A percentile compares a stretch with the other conserved stretches of the same genome.
phyloP scores from a whole-genome alignment of 2,888 invertebrate genomes.

The Agrochola macilenta region DNA sequence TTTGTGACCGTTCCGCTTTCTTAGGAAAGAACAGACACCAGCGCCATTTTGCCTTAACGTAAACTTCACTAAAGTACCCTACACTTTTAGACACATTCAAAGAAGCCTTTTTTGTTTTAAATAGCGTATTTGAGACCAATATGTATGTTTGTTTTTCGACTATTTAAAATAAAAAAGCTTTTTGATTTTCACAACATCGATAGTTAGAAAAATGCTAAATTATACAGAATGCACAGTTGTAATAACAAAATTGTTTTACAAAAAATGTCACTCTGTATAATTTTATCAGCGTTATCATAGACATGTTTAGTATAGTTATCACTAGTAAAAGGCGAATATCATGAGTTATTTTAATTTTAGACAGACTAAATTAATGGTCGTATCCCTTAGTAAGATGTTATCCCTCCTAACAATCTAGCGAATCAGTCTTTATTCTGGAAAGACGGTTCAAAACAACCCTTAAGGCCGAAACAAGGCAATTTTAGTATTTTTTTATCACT shows the following conservation, averaged over 20 bases:
- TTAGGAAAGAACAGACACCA: background rate
- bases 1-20: no score
- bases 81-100: constrained; percentile 12
- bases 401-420: constrained; percentile 61
- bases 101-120: constrained; percentile 17
- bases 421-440: constrained; percentile 77
- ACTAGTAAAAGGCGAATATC: constrained; percentile 26
- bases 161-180: constrained; percentile 23
- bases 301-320: constrained; percentile 3
- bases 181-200: constrained; percentile 20
- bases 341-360: constrained; percentile 1
- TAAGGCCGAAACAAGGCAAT: constrained; percentile 72
- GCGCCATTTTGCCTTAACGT: constrained; percentile 15
- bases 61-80: constrained; percentile 17
- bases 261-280: constrained; percentile 6
- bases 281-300: constrained; percentile 5
- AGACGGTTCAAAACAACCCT: constrained; percentile 67
- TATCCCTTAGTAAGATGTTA: constrained; percentile 56
- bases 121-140: constrained; percentile 24
- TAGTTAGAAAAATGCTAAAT: background rate
- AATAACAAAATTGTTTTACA: background rate
- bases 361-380: constrained; percentile 37
- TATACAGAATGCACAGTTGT: constrained; percentile 7
- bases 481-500: constrained; percentile 51
- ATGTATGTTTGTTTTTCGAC: background rate